Conservation (phyloP, 2,888 invertebrate genomes). For the Halictus ligatus region DNA sequence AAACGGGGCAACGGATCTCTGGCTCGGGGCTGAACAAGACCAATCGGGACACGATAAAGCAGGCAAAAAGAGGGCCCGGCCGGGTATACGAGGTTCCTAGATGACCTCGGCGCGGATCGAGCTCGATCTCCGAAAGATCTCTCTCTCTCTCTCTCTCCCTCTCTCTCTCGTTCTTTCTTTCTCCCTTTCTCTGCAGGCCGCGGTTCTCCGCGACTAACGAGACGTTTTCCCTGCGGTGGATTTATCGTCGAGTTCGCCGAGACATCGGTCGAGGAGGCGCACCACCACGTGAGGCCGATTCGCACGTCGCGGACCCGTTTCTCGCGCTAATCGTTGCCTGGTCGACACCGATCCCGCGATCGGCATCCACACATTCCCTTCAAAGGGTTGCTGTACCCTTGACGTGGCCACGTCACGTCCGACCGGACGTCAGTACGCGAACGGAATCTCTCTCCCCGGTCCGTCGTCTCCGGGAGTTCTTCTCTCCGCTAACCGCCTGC, state of each 20-base stretch:
- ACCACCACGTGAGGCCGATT: conserved; percentile 49
- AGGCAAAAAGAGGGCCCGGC: conserved; percentile 21
- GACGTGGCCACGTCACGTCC: conserved; percentile 61
- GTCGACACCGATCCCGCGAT: conserved; percentile 70
- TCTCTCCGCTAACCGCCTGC: conserved; percentile 25
- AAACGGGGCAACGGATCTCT: conserved; percentile 2
- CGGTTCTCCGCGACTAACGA: conserved; percentile 68
- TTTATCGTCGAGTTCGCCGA: conserved; percentile 65
- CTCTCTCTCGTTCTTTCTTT: conserved; percentile 27
- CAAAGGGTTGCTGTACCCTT: conserved; percentile 49
- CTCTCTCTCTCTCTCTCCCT: conserved; percentile 41
- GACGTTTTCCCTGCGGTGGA: conserved; percentile 73
- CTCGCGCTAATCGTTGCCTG: conserved; percentile 70
- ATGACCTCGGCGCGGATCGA: conserved; percentile 64
- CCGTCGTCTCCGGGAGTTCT: conserved; percentile 35
- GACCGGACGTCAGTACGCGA: conserved; percentile 21
- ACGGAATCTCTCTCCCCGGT: conserved; percentile 11
- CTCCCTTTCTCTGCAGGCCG: conserved; percentile 18
- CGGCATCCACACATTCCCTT: conserved; percentile 51
- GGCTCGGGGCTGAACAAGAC: conserved; percentile 30
- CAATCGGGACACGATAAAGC: conserved; percentile 40
- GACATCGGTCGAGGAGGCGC: conserved; percentile 51
- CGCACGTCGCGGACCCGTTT: conserved; percentile 65
- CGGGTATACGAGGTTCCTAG: conserved; percentile 64
- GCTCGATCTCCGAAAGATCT: conserved; percentile 70